Percentiles rank a stretch among this genome's conserved stretches.
Evolutionary conservation across 2,113 vertebrate species (phyloP).

Genomic region (Ceyx margarethae): DNA sequence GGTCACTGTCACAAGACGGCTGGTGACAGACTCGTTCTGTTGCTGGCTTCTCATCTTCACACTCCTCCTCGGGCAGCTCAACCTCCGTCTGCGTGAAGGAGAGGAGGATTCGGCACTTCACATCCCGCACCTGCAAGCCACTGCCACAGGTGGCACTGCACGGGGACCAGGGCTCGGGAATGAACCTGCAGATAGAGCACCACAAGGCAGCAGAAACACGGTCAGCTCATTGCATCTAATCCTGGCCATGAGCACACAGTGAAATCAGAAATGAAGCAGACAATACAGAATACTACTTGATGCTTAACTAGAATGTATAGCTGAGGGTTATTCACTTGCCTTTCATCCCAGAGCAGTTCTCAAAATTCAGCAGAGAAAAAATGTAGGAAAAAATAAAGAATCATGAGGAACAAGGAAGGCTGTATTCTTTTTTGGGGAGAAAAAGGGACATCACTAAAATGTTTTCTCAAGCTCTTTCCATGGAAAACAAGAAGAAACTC

Average conservation of each 20-base stretch:
- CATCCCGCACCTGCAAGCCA: constrained; percentile 79
- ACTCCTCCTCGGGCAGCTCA: constrained; percentile 89
- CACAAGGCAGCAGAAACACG: background rate
- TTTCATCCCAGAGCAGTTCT: background rate
- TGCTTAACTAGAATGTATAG: background rate
- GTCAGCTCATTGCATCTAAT: background rate
- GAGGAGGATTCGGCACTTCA: constrained; percentile 86
- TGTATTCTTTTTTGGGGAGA: background rate
- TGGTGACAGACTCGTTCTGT: constrained; percentile 76
- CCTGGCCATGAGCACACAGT: background rate
- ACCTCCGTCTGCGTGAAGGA: constrained; percentile 85
- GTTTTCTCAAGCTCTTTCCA: background rate
- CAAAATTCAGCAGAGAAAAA: background rate
- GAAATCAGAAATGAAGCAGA: background rate
- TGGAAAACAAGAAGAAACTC: background rate
- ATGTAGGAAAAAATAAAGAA: background rate
- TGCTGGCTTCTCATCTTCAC: constrained; percentile 73
- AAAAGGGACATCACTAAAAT: background rate
- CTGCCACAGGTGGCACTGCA: constrained; percentile 87
- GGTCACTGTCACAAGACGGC: constrained; percentile 70
- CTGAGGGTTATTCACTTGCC: background rate
- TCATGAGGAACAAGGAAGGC: background rate
- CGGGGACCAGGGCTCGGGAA: constrained; percentile 86
- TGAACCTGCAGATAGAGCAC: constrained; percentile 74
- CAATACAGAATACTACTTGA: too few relatives aligned